Evolutionary conservation across 2,888 invertebrate species (phyloP).

Genomic region (Harpalus rufipes): DNA sequence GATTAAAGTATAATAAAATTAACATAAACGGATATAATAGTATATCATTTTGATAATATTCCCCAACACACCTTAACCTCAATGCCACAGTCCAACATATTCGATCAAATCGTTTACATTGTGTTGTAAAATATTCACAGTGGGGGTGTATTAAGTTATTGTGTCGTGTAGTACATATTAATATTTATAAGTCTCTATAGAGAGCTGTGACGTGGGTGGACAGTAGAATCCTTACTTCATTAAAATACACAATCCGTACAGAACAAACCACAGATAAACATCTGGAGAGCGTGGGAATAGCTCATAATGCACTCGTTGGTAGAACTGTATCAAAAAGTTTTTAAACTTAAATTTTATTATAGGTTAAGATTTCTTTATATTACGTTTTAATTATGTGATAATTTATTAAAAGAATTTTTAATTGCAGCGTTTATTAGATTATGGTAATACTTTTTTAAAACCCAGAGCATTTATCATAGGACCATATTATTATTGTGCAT

Average conservation of each 20-base stretch:
- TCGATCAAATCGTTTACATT: conserved; percentile 9
- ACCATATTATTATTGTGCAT: no score
- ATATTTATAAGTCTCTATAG: conserved; percentile 7
- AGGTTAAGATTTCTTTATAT: not conserved
- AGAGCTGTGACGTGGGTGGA: conserved; percentile 3
- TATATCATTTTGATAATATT: not conserved
- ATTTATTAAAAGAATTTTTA: not conserved
- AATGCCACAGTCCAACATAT: not conserved
- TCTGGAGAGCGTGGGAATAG: conserved; percentile 25
- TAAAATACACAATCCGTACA: conserved; percentile 30
- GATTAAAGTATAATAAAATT: not conserved
- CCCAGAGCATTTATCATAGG: no score
- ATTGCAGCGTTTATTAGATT: not conserved
- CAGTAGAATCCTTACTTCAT: conserved; percentile 26
- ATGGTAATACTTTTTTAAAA: not conserved
- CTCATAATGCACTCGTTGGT: conserved; percentile 17
- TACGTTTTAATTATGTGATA: not conserved
- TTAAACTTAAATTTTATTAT: conserved; percentile 5
- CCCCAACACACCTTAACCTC: not conserved
- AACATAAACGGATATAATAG: not conserved
- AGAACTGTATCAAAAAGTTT: not conserved
- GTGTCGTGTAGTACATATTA: not conserved
- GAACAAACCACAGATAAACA: conserved; percentile 23
- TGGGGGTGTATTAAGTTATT: conserved; percentile 27
- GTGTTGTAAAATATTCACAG: conserved; percentile 1